Evolutionary conservation across 92 coral and sea anemone genomes (phyloP), one percentile per base, ranked within the genome.

Genomic region (Galaxea fascicularis): DNA sequence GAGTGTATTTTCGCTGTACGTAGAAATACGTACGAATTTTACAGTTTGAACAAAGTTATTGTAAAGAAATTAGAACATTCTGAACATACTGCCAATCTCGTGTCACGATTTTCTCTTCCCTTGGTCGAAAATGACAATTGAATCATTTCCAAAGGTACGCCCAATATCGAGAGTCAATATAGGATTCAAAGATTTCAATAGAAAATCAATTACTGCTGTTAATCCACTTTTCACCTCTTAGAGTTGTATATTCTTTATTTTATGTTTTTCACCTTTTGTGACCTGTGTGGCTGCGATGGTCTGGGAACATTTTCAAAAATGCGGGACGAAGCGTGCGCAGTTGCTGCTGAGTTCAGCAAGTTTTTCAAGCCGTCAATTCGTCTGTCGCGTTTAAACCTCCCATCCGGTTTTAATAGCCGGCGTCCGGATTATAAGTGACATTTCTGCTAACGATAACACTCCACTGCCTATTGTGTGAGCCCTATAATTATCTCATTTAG

Each of bases 121-220:
- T 66, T 28, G 65, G 44, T 13, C 7, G 64, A 21, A 31, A 39
- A 52, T 71, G 74, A 49, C 73, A 79, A 65, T 65, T 44, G 47
- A 79, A 49, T 65, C 71, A 28, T 79, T 28, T 20, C 30, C 29
- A 24, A 65, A 79, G 62, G 45, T 14, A 53, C 51, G 20, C 3
- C 64, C 83, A 66, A 31, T 79, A 79, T 79, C 75, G 60, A 18
- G 7, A 9, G n/a, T 49, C 77, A 82, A 82, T 71, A 82, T 82
- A 82, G 35, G 71, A 14, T 39, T 25, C 5, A 82, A 82, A 26
- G 71, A 58, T 80, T 73, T 82, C 79, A 82, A 82, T 26, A 71
- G 79, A 71, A 71, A 71, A 57, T 71, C 79, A 62, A 71, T 69
- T 73, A 82, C 78, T 26, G 46, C 56, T 71, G 86, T 82, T 35